Conservation (phyloP, 2,797 vertebrate genomes). For the Hapalemur alaotrensis region DNA sequence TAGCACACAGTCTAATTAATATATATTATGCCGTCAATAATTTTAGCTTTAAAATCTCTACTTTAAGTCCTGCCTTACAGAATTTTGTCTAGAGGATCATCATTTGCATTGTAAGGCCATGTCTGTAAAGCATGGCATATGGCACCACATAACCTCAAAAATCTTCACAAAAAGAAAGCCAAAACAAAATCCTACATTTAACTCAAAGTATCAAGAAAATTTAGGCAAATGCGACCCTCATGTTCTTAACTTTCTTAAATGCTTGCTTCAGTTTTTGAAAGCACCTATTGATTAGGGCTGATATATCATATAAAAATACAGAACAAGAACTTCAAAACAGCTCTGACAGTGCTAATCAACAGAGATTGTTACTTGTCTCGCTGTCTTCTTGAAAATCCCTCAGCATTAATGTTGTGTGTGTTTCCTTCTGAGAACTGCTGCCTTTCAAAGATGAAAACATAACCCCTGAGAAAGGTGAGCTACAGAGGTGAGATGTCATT, state of each 20-base stretch:
- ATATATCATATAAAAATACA: background rate
- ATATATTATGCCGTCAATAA: background rate
- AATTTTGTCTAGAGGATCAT: background rate
- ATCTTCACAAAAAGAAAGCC: background rate
- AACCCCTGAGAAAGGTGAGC: background rate
- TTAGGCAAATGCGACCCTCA: background rate
- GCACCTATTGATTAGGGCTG: background rate
- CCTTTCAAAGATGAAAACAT: conserved; percentile 27
- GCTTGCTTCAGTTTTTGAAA: background rate
- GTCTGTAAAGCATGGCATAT: background rate
- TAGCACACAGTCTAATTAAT: background rate
- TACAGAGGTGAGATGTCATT: background rate
- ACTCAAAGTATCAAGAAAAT: background rate
- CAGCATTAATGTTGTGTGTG: background rate
- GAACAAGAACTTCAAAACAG: background rate
- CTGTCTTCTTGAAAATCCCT: conserved; percentile 26
- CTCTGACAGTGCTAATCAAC: background rate
- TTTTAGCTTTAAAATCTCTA: background rate
- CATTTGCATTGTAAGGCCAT: background rate
- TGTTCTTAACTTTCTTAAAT: background rate
- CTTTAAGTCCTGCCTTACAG: background rate
- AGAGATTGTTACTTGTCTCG: background rate
- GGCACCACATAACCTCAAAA: background rate
- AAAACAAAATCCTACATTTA: conserved; percentile 21
- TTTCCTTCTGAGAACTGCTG: background rate